These are phyloP conservation scores for Polydrusus pterygomalis DNA, from an alignment of 2,888 invertebrate genomes.

Conservation along the genomic window DNA sequence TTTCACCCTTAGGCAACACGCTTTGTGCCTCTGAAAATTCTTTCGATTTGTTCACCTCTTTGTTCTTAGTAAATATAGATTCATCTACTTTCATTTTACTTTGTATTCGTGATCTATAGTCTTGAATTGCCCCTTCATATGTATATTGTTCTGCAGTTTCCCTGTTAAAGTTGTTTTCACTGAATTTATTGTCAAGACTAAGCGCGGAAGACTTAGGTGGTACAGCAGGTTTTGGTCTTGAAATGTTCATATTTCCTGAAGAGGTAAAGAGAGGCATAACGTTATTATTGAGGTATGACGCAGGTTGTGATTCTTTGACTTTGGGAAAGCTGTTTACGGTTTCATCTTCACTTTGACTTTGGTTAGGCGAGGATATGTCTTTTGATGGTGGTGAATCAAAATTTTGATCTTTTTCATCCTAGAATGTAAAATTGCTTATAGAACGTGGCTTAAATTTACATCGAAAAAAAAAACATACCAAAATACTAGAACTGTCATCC, in stretches of 20 bases:
- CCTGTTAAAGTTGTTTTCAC: constrained; percentile 73
- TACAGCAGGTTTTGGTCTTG: constrained; percentile 52
- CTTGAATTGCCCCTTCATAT: constrained; percentile 90
- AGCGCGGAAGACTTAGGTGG: constrained; percentile 51
- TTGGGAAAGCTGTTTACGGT: constrained; percentile 55
- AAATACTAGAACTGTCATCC: constrained; percentile 65
- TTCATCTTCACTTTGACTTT: constrained; percentile 68
- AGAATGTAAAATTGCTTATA: constrained; percentile 32
- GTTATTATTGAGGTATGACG: constrained; percentile 76
- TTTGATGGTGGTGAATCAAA: constrained; percentile 63
- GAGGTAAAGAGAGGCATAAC: constrained; percentile 64
- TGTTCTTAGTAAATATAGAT: constrained; percentile 63
- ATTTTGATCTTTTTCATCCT: constrained; percentile 66
- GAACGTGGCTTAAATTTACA: constrained; percentile 12
- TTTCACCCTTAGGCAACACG: constrained; percentile 84
- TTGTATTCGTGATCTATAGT: constrained; percentile 87
- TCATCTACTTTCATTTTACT: constrained; percentile 69
- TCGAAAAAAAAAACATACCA: constrained; percentile 62
- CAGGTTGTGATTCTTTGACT: constrained; percentile 45
- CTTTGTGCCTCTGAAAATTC: constrained; percentile 66
- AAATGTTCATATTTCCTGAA: constrained; percentile 51
- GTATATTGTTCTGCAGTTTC: constrained; percentile 87
- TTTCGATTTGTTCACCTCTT: constrained; percentile 64
- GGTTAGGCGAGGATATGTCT: constrained; percentile 65
- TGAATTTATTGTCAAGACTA: constrained; percentile 49